Percentiles rank a stretch among this genome's conserved stretches.
Conservation (phyloP, 1,140 invertebrate species). For the Penaeus vannamei region DNA sequence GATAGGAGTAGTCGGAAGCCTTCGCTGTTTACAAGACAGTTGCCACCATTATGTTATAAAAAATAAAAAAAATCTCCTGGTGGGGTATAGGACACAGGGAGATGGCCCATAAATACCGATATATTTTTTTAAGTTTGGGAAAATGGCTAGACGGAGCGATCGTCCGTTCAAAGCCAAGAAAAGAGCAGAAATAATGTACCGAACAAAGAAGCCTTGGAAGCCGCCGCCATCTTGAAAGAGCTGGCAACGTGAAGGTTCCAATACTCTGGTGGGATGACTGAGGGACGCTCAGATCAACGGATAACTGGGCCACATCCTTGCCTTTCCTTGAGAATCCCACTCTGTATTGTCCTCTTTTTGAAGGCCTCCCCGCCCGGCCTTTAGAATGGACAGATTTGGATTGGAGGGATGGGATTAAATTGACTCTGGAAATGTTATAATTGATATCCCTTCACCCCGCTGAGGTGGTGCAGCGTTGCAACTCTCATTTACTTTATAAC, state of each 20-base stretch:
- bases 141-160: background rate
- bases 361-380: too few species aligned
- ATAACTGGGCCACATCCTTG: too few species aligned
- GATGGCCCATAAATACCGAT: background rate
- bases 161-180: background rate
- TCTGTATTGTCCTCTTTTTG: too few species aligned
- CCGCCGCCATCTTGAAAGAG: conserved; percentile 55
- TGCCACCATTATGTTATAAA: conserved; percentile 58
- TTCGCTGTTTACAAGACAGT: conserved; percentile 40
- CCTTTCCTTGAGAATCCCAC: too few species aligned
- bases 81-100: too few species aligned
- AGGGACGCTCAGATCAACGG: too few species aligned
- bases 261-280: conserved; percentile 25
- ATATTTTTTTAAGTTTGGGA: background rate
- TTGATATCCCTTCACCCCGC: too few species aligned
- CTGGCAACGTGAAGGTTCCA: conserved; percentile 56
- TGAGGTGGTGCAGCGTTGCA: too few species aligned
- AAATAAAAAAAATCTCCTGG: conserved; percentile 42
- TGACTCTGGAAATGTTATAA: too few species aligned
- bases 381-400: too few species aligned
- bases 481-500: too few species aligned
- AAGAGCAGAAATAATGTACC: background rate
- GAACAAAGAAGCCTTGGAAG: conserved; percentile 53
- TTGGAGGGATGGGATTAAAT: too few species aligned
- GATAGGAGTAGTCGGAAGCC: conserved; percentile 60